Conservation (phyloP, 2,113 vertebrate species). For the Pica pica region DNA sequence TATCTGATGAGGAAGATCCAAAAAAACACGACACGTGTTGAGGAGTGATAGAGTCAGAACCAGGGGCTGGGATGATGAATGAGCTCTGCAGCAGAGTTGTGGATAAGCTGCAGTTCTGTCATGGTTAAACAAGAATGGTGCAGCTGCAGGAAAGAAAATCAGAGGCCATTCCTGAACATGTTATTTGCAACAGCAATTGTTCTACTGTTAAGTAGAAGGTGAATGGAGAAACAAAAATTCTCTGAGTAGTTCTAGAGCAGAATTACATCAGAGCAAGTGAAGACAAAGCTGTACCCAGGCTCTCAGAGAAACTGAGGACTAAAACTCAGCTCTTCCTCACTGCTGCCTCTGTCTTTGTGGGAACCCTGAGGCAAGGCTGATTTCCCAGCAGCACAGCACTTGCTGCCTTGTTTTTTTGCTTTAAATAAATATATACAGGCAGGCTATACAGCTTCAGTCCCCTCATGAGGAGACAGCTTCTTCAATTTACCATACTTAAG, state of each 20-base stretch:
- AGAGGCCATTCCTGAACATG: not conserved
- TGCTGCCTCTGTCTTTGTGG: not conserved
- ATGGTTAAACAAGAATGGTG: not conserved
- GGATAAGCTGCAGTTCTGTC: rapidly evolving
- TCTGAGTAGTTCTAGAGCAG: not conserved
- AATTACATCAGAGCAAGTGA: not conserved
- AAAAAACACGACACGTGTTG: rapidly evolving
- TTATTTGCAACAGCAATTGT: not conserved
- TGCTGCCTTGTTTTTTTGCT: not conserved
- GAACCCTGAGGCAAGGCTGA: not conserved
- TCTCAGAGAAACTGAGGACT: not conserved
- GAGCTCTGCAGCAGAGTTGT: not conserved
- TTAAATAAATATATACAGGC: not conserved
- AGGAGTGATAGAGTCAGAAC: not conserved
- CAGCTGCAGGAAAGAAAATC: not conserved
- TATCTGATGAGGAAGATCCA: not conserved
- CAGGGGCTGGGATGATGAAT: not conserved
- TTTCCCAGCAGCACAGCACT: not conserved
- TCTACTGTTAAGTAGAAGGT: not conserved
- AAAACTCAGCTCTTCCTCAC: not conserved
- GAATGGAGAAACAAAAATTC: not conserved
- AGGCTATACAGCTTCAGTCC: not conserved
- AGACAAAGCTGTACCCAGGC: not conserved
- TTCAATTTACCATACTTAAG: not conserved
- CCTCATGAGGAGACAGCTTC: not conserved